Conservation (phyloP, 1,140 invertebrate species). For the Holcopasites calliopsidis region DNA sequence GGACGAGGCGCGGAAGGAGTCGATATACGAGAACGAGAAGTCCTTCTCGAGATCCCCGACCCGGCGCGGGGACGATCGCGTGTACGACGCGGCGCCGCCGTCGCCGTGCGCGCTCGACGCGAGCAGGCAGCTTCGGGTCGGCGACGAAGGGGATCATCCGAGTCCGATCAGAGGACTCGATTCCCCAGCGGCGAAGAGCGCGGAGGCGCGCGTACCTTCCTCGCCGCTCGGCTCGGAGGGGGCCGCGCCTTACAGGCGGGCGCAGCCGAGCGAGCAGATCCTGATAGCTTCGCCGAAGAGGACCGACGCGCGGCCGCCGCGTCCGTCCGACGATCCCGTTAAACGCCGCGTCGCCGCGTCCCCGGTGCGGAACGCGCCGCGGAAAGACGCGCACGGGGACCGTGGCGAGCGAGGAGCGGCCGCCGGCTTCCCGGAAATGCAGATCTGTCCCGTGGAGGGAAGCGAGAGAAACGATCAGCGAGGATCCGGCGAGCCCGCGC, state of each 20-base stretch:
- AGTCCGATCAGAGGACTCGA: neutral
- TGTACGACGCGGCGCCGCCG: slow-evolving; percentile 69
- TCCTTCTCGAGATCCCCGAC: slow-evolving; percentile 15
- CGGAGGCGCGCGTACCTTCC: neutral
- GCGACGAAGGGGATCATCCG: neutral
- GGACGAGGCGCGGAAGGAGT: slow-evolving; percentile 27
- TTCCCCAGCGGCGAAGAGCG: neutral
- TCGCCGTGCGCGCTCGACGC: neutral
- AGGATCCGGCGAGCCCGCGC: too few relatives aligned
- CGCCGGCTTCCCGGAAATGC: slow-evolving; percentile 7
- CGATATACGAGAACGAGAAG: slow-evolving; percentile 37
- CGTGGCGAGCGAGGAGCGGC: too few relatives aligned
- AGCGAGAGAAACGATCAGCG: too few relatives aligned
- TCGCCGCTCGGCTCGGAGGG: neutral
- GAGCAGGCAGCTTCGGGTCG: neutral
- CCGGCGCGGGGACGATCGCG: slow-evolving; percentile 54
- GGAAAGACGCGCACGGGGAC: too few relatives aligned
- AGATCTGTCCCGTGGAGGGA: too few relatives aligned
- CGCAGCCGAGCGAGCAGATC: slow-evolving; percentile 74
- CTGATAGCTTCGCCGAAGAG: slow-evolving; percentile 76
- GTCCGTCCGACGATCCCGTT: slow-evolving; percentile 50
- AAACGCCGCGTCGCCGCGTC: slow-evolving; percentile 58
- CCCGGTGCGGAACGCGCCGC: slow-evolving; percentile 67
- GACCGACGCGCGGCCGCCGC: slow-evolving; percentile 56
- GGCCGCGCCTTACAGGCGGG: slow-evolving; percentile 40